Evolutionary conservation across 2,797 vertebrate species (phyloP), one percentile per base, ranked within the genome.

Genomic region (Peromyscus eremicus): DNA sequence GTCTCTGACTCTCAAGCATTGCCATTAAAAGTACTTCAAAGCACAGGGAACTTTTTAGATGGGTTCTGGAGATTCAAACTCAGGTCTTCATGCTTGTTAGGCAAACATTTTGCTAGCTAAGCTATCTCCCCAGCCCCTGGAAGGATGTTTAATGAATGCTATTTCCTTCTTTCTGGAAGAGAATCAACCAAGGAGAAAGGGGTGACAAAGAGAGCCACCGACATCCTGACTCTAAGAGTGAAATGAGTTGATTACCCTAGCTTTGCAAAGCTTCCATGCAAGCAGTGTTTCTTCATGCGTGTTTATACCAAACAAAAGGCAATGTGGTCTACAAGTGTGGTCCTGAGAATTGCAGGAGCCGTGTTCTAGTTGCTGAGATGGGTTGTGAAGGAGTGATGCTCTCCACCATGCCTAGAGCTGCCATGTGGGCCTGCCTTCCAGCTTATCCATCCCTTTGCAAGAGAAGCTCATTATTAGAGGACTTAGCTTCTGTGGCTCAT

Each of bases 241-340:
- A 64, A 77, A 64, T 77, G 64, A 73, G 94, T 46, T 6, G 43
- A 83, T 68, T 79, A 73, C 5, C 5, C 11, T 3, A 71, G 92
- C 19, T 43, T 57, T 13, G 14, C n/a, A 27, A 37, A 66, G 66
- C 77, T 64, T 89, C 37, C 76, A 62, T 7, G 21, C 27, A 80
- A 89, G 60, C 91, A 77, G 27, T 21, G 60, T 85, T 89, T 75
- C 92, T 10, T 0, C 27, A 43, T 12, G 76, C 2, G 10, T 64
- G 76, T 90, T 94, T 55, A 37, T 7, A 71, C 27, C 23, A 77
- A 94, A 92, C 62, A 81, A 95, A 95, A 95, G 83, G 49, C 80
- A 66, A 37, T 29, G 0, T 1, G 71, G 79, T 77, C 16, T 16
- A 62, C 66, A 29, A 27, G 0, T 8, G n/a, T 66, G 82, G 81